Evolutionary conservation across 2,888 invertebrate species (phyloP).

Genomic region (Drosophila antonietae): DNA sequence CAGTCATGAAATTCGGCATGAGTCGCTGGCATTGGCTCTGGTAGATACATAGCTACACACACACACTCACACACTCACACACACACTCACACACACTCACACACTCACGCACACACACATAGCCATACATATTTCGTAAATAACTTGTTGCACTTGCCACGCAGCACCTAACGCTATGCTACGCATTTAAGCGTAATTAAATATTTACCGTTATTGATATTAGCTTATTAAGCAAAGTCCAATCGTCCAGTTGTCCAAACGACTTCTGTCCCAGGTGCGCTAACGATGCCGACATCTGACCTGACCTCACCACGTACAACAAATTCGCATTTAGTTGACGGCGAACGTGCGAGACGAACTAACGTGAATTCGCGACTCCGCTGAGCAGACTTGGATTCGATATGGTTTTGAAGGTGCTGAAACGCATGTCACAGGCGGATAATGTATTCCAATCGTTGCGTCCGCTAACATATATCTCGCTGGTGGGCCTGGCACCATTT

Average conservation of each 20-base stretch:
- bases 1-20: slow-evolving; percentile 7
- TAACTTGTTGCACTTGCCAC: slow-evolving; percentile 31
- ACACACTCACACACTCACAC: not conserved
- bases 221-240: slow-evolving; percentile 57
- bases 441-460: slow-evolving; percentile 82
- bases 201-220: slow-evolving; percentile 72
- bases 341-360: slow-evolving; percentile 44
- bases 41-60: not conserved
- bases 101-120: not conserved
- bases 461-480: slow-evolving; percentile 80
- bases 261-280: slow-evolving; percentile 45
- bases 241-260: slow-evolving; percentile 45
- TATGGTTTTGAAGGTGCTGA: slow-evolving; percentile 77
- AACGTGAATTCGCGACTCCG: slow-evolving; percentile 35
- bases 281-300: slow-evolving; percentile 59
- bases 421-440: slow-evolving; percentile 80
- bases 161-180: slow-evolving; percentile 10
- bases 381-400: not conserved
- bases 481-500: slow-evolving; percentile 82
- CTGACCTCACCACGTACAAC: slow-evolving; percentile 17
- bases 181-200: slow-evolving; percentile 68
- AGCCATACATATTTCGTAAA: not conserved
- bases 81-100: not conserved
- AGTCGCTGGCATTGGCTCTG: not conserved
- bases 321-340: slow-evolving; percentile 57